Conservation (phyloP, 2,113 vertebrate species). For the Atrichornis clamosus region DNA sequence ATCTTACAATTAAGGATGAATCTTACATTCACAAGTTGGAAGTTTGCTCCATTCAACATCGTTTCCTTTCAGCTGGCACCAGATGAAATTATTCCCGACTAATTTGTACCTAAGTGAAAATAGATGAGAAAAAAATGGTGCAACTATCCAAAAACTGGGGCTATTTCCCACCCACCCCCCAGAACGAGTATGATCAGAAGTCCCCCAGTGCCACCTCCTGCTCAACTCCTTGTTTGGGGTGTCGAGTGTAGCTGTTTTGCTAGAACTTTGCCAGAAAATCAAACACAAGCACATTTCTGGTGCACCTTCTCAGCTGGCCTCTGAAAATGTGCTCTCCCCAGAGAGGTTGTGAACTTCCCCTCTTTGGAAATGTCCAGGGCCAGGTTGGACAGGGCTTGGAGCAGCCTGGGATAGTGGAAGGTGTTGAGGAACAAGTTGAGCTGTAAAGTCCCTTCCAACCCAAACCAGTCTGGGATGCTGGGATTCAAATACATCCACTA, state of each 20-base stretch:
- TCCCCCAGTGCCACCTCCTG: neutral
- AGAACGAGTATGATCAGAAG: rapidly evolving
- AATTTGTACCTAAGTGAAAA: conserved; percentile 41
- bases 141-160: neutral
- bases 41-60: conserved; percentile 8
- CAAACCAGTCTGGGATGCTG: neutral
- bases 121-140: rapidly evolving
- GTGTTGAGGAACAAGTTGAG: neutral
- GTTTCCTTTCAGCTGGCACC: neutral
- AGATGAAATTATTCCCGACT: neutral
- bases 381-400: neutral
- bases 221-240: neutral
- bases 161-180: neutral
- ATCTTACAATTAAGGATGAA: neutral
- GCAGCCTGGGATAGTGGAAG: rapidly evolving
- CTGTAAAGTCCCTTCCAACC: neutral
- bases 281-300: rapidly evolving
- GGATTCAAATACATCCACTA: rapidly evolving
- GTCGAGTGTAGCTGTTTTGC: neutral
- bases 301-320: neutral
- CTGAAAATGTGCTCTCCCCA: neutral
- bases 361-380: neutral
- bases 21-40: conserved; percentile 47
- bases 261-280: neutral
- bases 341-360: neutral